Evolutionary conservation across 37 sponge, comb jelly and placozoan species (phyloP).

Genomic region (Hexactinellida sp.): DNA sequence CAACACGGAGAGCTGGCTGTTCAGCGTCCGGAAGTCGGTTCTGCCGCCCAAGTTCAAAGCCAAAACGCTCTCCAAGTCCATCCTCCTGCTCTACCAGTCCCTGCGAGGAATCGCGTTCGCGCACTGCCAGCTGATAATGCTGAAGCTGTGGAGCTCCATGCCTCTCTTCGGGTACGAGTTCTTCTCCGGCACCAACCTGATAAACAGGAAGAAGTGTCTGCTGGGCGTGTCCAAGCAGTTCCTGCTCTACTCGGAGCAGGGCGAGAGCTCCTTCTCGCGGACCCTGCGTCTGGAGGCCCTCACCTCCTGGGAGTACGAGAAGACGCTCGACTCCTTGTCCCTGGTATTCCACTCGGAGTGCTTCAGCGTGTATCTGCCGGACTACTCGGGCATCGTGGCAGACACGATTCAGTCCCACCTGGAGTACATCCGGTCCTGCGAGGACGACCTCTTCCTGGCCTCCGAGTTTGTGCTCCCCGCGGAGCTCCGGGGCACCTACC

Average conservation of each 20-base stretch:
- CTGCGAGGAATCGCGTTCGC: neutral
- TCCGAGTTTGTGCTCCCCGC: neutral
- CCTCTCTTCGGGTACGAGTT: slow-evolving; percentile 73
- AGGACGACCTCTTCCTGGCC: neutral
- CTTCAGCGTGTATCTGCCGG: slow-evolving; percentile 40
- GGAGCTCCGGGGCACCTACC: neutral
- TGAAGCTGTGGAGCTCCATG: slow-evolving; percentile 67
- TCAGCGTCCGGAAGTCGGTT: neutral
- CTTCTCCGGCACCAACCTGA: slow-evolving; percentile 49
- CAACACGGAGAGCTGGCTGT: neutral
- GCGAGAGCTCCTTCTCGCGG: neutral
- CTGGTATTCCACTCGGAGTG: slow-evolving; percentile 7
- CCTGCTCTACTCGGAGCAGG: neutral
- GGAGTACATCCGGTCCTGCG: neutral
- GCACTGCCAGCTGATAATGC: neutral
- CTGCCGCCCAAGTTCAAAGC: neutral
- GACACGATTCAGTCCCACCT: slow-evolving; percentile 56
- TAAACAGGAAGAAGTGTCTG: slow-evolving; percentile 56
- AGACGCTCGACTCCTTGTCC: neutral
- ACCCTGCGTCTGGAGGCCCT: neutral
- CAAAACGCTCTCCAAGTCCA: neutral
- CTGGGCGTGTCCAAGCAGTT: slow-evolving; percentile 58
- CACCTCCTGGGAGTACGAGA: neutral
- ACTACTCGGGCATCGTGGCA: slow-evolving; percentile 54
- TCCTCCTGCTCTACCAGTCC: neutral